Evolutionary conservation across 2,113 vertebrate genomes (phyloP), one percentile per base, ranked within the genome.

Genomic region (Trematomus loennbergii): DNA sequence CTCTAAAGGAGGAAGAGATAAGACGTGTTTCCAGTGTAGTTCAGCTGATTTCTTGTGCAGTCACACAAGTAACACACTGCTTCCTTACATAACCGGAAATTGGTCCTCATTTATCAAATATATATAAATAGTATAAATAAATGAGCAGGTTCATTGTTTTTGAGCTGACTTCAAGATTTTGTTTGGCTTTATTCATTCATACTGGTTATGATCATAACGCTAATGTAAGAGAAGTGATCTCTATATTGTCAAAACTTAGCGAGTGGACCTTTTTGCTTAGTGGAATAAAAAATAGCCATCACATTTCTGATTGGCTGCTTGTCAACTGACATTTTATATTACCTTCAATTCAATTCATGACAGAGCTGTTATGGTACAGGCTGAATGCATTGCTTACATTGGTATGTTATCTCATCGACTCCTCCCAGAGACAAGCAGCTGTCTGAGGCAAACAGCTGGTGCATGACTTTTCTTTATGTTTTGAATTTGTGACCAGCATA

Each of bases 371-470:
- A 13, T 29, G 43, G 11, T 57, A 54, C 40, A 36, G 12, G 50
- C 9, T 40, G 17, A 22, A 46, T 13, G 8, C 57, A 50, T 59
- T 29, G 13, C 22, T 20, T 66, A 15, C n/a, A 40, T 11, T 11
- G 12, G 10, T 3, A 2, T 48, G n/a, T 82, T 86, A 86, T 88
- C 78, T 85, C 6, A n/a, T 8, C 3, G n/a, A 59, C 80, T 79
- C 83, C 78, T 79, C 80, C 85, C 83, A 67, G 64, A 82, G 25
- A 67, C 68, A 45, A 72, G 62, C 74, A 81, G 82, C 79, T 85
- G 85, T 85, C 79, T 78, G 65, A 22, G 25, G 64, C 43, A 58
- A 55, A 16, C 80, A 84, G 78, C 76, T 84, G 78, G 17, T 33
- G n/a, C 33, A 15, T 55, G 53, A 48, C 12, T 79, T 66, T 0